Conservation (phyloP, 2,113 vertebrate genomes). For the Lampris megalopsis region DNA sequence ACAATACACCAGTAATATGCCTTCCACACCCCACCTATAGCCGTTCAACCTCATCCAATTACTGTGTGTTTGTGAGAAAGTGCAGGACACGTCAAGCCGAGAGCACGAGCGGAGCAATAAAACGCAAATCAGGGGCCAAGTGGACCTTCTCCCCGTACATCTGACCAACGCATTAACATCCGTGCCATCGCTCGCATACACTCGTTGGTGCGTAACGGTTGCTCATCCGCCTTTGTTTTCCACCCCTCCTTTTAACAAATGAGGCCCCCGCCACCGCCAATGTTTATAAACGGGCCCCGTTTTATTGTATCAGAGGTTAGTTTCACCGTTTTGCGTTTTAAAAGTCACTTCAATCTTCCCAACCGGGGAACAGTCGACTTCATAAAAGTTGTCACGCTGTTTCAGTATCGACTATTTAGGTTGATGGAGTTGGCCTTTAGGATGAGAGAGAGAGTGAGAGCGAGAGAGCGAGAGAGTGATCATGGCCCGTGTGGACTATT, state of each 20-base stretch:
- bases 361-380: constrained; percentile 39
- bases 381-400: constrained; percentile 70
- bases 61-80: constrained; percentile 84
- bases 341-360: constrained; percentile 54
- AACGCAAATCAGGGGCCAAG: constrained; percentile 67
- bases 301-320: constrained; percentile 33
- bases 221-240: background rate
- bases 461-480: background rate
- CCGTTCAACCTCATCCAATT: constrained; percentile 80
- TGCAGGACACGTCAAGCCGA: constrained; percentile 80
- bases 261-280: background rate
- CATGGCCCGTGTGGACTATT: constrained; percentile 44
- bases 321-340: constrained; percentile 40
- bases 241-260: constrained; percentile 24
- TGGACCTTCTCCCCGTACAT: constrained; percentile 70
- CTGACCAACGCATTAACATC: constrained; percentile 78
- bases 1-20: constrained; percentile 58
- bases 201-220: constrained; percentile 58
- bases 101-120: constrained; percentile 73
- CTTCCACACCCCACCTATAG: constrained; percentile 68
- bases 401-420: constrained; percentile 73
- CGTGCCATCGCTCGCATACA: constrained; percentile 34
- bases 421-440: constrained; percentile 68
- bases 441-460: constrained; percentile 25
- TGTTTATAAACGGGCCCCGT: constrained; percentile 38